Conservation (phyloP, 2,888 invertebrate genomes). For the Frankliniella fusca region DNA sequence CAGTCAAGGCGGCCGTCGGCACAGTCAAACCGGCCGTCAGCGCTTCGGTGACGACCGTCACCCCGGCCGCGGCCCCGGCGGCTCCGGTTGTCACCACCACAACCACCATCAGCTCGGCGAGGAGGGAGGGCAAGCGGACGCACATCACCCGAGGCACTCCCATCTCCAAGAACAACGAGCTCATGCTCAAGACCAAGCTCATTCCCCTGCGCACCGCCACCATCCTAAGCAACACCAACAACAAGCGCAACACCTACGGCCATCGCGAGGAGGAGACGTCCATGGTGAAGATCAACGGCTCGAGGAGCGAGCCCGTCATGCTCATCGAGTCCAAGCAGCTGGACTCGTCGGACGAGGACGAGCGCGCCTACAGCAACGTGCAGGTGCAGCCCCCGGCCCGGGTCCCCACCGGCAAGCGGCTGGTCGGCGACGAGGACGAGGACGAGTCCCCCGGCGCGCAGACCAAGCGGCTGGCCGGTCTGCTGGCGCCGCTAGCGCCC, state of each 20-base stretch:
- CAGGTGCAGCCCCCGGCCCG: background rate
- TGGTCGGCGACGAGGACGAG: background rate
- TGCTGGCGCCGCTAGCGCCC: slow-evolving; percentile 37
- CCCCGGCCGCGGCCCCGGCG: background rate
- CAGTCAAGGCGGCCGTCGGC: background rate
- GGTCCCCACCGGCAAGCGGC: background rate
- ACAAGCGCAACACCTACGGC: slow-evolving; percentile 7
- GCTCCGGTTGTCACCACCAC: background rate
- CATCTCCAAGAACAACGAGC: slow-evolving; percentile 41
- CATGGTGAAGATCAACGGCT: background rate
- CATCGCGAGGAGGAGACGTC: background rate
- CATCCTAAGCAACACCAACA: slow-evolving; percentile 32
- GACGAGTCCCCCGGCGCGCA: background rate
- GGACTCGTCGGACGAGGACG: slow-evolving; percentile 12
- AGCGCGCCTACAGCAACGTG: slow-evolving; percentile 11
- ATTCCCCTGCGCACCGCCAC: slow-evolving; percentile 31
- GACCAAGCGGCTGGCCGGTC: slow-evolving; percentile 6
- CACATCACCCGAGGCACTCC: slow-evolving; percentile 41
- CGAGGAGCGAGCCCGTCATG: background rate
- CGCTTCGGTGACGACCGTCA: background rate
- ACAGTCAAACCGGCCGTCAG: background rate
- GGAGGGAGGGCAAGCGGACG: slow-evolving; percentile 36
- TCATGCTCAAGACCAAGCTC: slow-evolving; percentile 39
- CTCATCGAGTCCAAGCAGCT: slow-evolving; percentile 14
- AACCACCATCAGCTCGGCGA: background rate